phyloP scores from a whole-genome alignment of 2,888 invertebrate species.

The Zaprionus obscuricornis region DNA sequence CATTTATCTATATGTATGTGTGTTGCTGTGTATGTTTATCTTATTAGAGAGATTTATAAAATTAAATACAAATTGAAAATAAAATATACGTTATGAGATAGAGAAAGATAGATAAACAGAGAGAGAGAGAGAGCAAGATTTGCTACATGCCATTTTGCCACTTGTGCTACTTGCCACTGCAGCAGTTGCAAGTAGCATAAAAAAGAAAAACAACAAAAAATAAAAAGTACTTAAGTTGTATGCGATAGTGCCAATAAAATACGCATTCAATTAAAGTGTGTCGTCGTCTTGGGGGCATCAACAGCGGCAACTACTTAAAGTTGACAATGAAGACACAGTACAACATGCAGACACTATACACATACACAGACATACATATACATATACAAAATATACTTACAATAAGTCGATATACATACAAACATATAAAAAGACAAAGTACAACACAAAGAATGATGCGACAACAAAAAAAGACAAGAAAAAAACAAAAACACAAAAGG shows the following conservation, averaged over 20 bases:
- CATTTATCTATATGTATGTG: too few relatives aligned
- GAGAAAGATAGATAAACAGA: too few relatives aligned
- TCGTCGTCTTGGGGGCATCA: too few relatives aligned
- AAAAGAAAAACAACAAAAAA: too few relatives aligned
- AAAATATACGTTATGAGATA: constrained; percentile 52
- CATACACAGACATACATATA: constrained; percentile 24
- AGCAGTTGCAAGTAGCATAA: constrained; percentile 12
- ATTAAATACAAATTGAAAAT: constrained; percentile 30
- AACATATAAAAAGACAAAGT: constrained; percentile 42
- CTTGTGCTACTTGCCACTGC: too few relatives aligned
- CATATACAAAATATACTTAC: constrained; percentile 8
- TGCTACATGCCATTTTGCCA: constrained; percentile 15
- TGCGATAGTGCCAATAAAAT: constrained; percentile 62
- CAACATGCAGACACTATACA: constrained; percentile 22
- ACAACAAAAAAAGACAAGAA: constrained; percentile 14
- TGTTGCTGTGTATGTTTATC: constrained; percentile 8
- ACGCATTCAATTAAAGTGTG: constrained; percentile 67
- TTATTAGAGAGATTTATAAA: constrained; percentile 16
- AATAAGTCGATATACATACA: constrained; percentile 28
- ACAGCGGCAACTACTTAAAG: constrained; percentile 30
- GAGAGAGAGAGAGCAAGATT: not conserved
- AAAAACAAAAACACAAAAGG: constrained; percentile 12
- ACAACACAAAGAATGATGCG: constrained; percentile 17
- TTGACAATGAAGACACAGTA: constrained; percentile 23
- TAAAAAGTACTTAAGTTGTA: constrained; percentile 50